A percentile compares a stretch with the other conserved stretches of the same genome.
phyloP scores from a whole-genome alignment of 2,888 invertebrate genomes.

The Mallateleia sp. region DNA sequence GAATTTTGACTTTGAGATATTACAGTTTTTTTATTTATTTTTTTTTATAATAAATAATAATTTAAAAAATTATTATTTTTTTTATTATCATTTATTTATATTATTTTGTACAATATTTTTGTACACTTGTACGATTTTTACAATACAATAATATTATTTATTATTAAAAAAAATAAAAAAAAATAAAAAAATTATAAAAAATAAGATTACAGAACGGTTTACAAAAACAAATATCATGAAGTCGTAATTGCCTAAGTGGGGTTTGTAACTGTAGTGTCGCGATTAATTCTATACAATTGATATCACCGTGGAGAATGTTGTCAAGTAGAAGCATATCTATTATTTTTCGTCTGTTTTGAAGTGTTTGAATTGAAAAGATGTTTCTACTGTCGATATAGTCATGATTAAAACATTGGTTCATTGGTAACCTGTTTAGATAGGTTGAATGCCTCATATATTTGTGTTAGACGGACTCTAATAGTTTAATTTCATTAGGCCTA shows the following conservation, averaged over 20 bases:
- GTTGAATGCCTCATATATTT: slow-evolving; percentile 11
- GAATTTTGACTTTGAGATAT: not conserved
- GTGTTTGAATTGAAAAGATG: not conserved
- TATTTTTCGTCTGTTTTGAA: not conserved
- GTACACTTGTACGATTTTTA: no score
- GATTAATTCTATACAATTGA: not conserved
- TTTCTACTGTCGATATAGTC: not conserved
- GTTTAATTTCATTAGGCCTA: not conserved
- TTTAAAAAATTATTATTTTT: no score
- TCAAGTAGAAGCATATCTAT: slow-evolving; percentile 1
- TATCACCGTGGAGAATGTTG: not conserved
- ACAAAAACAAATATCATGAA: not conserved
- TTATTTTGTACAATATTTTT: no score
- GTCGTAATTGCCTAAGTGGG: not conserved
- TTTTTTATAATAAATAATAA: no score
- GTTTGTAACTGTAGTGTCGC: not conserved
- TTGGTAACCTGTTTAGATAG: not conserved
- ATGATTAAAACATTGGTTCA: not conserved
- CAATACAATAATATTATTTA: no score
- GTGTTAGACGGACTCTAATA: slow-evolving; percentile 5
- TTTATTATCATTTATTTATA: no score
- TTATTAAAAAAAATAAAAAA: no score
- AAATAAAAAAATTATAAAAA: no score
- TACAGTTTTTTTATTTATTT: no score
- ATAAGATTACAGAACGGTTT: not conserved